Percentiles rank a stretch among this genome's conserved stretches.
Evolutionary conservation across 2,888 invertebrate species (phyloP).

Genomic region (Macrosiphum euphorbiae): DNA sequence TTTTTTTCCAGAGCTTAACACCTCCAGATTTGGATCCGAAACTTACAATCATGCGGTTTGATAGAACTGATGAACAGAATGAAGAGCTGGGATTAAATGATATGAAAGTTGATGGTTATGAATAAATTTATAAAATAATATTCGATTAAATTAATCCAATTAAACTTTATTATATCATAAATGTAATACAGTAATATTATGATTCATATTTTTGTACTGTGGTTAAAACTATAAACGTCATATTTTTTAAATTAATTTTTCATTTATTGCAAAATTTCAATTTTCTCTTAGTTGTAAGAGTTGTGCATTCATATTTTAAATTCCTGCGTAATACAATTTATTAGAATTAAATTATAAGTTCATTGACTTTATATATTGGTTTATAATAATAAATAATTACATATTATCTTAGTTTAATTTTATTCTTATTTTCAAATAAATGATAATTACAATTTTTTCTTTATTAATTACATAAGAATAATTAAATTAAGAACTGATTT

Average conservation of each 20-base stretch:
- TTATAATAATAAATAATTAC: not conserved
- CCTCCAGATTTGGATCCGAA: constrained; percentile 80
- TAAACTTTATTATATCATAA: not conserved
- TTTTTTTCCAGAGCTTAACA: constrained; percentile 77
- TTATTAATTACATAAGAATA: not conserved
- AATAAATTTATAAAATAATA: not conserved
- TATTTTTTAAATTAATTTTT: not conserved
- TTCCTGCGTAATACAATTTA: not conserved
- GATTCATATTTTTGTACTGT: not conserved
- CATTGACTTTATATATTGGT: not conserved
- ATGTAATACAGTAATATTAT: not conserved
- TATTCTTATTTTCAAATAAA: not conserved
- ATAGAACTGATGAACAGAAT: constrained; percentile 89
- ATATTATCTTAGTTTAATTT: not conserved
- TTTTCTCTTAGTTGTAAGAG: not conserved
- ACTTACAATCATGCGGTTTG: constrained; percentile 83
- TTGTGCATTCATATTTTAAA: not conserved
- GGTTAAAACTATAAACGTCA: not conserved
- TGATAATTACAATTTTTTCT: not conserved
- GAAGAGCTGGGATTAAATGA: constrained; percentile 96
- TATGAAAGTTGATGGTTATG: constrained; percentile 92
- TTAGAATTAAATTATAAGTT: not conserved
- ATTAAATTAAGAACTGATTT: not conserved
- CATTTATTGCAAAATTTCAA: not conserved
- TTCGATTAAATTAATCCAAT: not conserved